A percentile compares a stretch with the other conserved stretches of the same genome.
phyloP scores from a whole-genome alignment of 2,797 vertebrate genomes.

The Poeciliopsis turneri region DNA sequence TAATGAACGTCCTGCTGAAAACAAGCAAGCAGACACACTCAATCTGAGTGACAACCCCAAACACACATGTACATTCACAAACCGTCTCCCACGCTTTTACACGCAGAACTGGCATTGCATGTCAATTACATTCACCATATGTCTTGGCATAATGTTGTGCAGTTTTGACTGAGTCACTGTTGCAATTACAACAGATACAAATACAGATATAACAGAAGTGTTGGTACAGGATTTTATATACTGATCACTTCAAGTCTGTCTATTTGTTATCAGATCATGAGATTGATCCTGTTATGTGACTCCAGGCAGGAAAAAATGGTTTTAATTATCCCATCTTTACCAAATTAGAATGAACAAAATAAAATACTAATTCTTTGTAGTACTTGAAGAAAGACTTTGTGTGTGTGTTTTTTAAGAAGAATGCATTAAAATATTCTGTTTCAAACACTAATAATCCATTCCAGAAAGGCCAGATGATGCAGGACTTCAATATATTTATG shows the following conservation, averaged over 20 bases:
- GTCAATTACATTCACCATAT: conserved; percentile 61
- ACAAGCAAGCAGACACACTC: conserved; percentile 30
- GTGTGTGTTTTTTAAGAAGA: not conserved
- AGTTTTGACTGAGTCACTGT: conserved; percentile 60
- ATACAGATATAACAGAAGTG: conserved; percentile 12
- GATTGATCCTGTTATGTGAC: conserved; percentile 24
- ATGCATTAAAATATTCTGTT: not conserved
- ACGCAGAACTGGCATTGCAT: conserved; percentile 36
- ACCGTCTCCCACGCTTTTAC: conserved; percentile 29
- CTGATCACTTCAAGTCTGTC: conserved; percentile 20
- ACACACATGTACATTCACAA: conserved; percentile 27
- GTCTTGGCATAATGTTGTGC: conserved; percentile 58
- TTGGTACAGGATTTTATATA: conserved; percentile 43
- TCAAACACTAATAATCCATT: not conserved
- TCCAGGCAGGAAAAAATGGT: conserved; percentile 25
- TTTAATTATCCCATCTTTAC: not conserved
- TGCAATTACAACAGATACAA: conserved; percentile 35
- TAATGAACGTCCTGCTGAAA: conserved; percentile 4
- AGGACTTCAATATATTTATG: not conserved
- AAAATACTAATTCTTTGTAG: not conserved
- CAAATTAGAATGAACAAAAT: not conserved
- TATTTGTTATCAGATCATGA: conserved; percentile 19
- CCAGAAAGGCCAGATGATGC: not conserved
- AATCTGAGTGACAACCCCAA: conserved; percentile 16
- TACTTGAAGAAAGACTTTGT: not conserved